Evolutionary conservation across 92 coral and sea anemone species (phyloP), one percentile per base, ranked within the genome.

Genomic region (Heliopora coerulea): DNA sequence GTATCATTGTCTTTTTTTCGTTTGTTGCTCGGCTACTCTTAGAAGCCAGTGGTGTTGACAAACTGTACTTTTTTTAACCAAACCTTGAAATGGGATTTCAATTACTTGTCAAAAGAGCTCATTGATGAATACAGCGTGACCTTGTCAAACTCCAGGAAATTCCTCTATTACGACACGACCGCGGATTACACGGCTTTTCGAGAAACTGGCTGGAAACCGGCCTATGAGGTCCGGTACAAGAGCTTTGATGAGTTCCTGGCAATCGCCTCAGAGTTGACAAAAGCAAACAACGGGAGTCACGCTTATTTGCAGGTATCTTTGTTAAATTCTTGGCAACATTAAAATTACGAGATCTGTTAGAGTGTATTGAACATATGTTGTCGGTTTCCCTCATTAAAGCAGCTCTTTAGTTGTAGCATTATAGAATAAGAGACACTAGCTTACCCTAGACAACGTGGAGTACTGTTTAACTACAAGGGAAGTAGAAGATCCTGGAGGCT

Each of bases 221-320:
- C 98, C 1, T 84, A 82, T 15, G 59, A 49, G 0, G 74, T 80
- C 19, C 77, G 52, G 29, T 32, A 78, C 17, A 42, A 82, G 33
- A 75, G 78, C 28, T 83, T 93, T 42, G 83, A 88, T 28, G 79
- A 86, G 32, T 93, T 90, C 69, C 50, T 88, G 70, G 75, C 63
- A 29, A 59, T 88, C 62, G 85, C 82, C 41, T 66, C 73, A 1
- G 86, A 85, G 23, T 27, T 93, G 33, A 74, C 84, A 19, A 59
- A 26, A 3, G 75, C 68, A 8, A 52, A 93, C 61, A 93, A 93
- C 78, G 98, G 96, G 0, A 87, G 86, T 4, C 83, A 86, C 49
- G 96, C 95, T 0, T 93, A 93, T 41, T 85, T 93, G 57, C 98
- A 93, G 95, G 98, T 88, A 56, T 56, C 8, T 17, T 62, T 76